phyloP scores from a whole-genome alignment of 1,140 invertebrate species.

The Heliconius nattereri region DNA sequence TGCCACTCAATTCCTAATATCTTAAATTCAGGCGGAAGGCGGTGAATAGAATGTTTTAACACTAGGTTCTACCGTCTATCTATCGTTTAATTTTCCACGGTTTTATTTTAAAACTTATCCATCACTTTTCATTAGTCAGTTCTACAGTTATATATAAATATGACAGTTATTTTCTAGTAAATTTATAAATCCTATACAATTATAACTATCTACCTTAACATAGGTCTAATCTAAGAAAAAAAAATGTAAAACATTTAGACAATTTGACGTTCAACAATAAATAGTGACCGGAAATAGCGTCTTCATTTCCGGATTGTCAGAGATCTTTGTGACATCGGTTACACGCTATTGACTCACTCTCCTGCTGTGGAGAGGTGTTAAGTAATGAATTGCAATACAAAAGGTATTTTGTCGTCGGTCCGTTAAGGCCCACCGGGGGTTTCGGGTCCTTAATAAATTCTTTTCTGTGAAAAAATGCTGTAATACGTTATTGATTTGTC shows the following conservation, averaged over 20 bases:
- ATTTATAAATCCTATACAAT: too few relatives aligned
- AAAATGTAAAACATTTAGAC: neutral
- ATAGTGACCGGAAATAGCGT: neutral
- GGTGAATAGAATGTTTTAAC: too few relatives aligned
- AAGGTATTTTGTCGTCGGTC: slow-evolving; percentile 45
- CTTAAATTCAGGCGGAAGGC: too few relatives aligned
- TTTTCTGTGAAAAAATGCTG: neutral
- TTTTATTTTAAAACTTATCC: too few relatives aligned
- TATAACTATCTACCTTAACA: too few relatives aligned
- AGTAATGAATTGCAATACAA: slow-evolving; percentile 56
- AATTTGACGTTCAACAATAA: slow-evolving; percentile 13
- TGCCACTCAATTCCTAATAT: too few relatives aligned
- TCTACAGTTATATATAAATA: too few relatives aligned
- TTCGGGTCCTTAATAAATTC: slow-evolving; percentile 12
- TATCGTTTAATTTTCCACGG: too few relatives aligned
- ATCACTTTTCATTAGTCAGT: too few relatives aligned
- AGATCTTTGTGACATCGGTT: slow-evolving; percentile 38
- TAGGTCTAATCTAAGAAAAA: neutral
- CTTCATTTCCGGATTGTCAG: slow-evolving; percentile 37
- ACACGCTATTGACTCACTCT: slow-evolving; percentile 26
- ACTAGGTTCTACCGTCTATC: too few relatives aligned
- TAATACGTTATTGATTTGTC: neutral
- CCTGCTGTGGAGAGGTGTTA: slow-evolving; percentile 50
- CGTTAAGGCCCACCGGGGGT: slow-evolving; percentile 42
- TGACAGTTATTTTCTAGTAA: too few relatives aligned